These are phyloP conservation scores for Dicentrarchus labrax DNA, from an alignment of 2,113 vertebrate genomes.

Conservation along the genomic window DNA sequence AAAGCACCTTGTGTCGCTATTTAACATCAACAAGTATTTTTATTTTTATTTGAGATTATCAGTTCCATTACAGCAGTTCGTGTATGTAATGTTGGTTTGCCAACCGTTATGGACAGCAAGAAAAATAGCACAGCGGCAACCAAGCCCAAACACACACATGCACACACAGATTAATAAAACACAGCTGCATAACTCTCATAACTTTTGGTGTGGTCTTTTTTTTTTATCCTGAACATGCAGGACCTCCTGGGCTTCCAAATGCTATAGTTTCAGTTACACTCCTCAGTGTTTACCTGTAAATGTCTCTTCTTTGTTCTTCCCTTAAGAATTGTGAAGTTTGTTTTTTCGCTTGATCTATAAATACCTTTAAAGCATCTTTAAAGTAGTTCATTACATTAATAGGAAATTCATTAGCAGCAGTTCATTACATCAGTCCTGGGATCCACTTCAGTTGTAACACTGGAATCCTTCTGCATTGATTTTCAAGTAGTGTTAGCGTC, in stretches of 20 bases:
- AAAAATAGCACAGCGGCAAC: not conserved
- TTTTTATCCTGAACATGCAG: not conserved
- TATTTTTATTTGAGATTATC: slow-evolving; percentile 22
- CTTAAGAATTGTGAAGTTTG: not conserved
- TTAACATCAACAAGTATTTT: slow-evolving; percentile 49
- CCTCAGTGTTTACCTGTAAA: not conserved
- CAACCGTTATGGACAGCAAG: not conserved
- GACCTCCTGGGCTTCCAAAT: not conserved
- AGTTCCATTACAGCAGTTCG: slow-evolving; percentile 27
- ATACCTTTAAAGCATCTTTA: not conserved
- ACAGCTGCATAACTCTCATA: not conserved
- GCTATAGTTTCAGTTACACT: not conserved
- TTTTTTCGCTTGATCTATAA: not conserved
- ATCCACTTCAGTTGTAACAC: not conserved
- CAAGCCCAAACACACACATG: not conserved
- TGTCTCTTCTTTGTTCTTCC: not conserved
- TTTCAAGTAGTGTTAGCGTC: not conserved
- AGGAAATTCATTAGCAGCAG: no score
- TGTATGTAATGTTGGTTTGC: not conserved
- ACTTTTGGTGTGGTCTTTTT: not conserved
- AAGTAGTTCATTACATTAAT: not conserved
- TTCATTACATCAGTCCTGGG: not conserved
- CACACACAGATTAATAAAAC: not conserved
- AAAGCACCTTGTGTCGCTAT: slow-evolving; percentile 48
- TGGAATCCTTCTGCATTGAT: not conserved